Evolutionary conservation across 2,888 invertebrate genomes (phyloP).

Genomic region (Eupithecia abbreviata): DNA sequence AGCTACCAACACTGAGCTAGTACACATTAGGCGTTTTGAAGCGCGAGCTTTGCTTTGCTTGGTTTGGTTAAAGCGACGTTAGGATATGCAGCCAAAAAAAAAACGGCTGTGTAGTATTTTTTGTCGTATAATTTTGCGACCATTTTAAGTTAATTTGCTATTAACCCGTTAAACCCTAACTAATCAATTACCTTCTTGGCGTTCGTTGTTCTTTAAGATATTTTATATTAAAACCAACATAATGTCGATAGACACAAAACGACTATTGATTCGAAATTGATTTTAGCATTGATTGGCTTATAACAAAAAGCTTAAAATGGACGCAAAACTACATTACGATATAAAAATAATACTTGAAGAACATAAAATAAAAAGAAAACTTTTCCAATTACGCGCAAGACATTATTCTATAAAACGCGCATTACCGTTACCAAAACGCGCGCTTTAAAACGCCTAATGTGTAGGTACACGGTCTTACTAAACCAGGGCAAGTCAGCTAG

Average conservation of each 20-base stretch:
- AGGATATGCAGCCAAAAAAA: too few species aligned
- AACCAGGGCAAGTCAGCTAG: slow-evolving; percentile 53
- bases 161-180: too few species aligned
- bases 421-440: background rate
- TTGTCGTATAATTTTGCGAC: too few species aligned
- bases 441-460: background rate
- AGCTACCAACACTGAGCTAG: slow-evolving; percentile 39
- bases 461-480: background rate
- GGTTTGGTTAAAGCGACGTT: too few species aligned
- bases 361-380: background rate
- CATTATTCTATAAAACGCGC: background rate
- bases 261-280: background rate
- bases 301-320: too few species aligned
- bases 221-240: background rate
- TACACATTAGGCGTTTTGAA: background rate
- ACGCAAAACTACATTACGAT: background rate
- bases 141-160: too few species aligned
- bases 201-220: background rate
- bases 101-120: too few species aligned
- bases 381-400: background rate
- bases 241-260: background rate
- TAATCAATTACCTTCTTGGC: background rate
- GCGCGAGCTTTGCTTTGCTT: background rate
- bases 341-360: background rate
- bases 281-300: too few species aligned